Base-by-base conservation (phyloP, 2,113 vertebrate genomes). In the Pimephales promelas region DNA sequence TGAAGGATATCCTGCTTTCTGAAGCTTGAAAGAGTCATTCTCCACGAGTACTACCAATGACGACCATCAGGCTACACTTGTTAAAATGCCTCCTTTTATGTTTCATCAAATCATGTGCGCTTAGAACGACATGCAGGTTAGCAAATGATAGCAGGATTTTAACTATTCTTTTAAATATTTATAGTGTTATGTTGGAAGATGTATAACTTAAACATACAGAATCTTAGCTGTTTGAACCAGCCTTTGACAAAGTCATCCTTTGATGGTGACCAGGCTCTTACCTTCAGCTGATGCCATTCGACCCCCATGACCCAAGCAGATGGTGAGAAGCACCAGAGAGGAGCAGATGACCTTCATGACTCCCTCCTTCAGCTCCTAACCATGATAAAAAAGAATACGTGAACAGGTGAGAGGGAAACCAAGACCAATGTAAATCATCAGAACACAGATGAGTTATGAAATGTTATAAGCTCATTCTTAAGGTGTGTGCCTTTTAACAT, bases 261-360 rank as follows among this genome's bases (percentile, higher is more conserved):
- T 34, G 57, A 72, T 62, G 9, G 9, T 49, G 31, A 70, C 14
- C 14, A 66, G 62, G 9, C 22, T 66, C 92, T 92, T 77, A 95
- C 94, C 93, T 92, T 92, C 71, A 31, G 89, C 81, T 13, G 90
- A 84, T 59, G 74, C 73, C 84, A 85, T 34, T 3, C 40, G 75
- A 83, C 91, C 92, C 84, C 92, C 92, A 24, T 88, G 91, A 88
- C 89, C 87, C 1, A 91, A 87, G 87, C 86, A 83, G 86, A 93
- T 85, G 66, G 86, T 83, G 90, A 94, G 81, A 85, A 93, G 89
- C 76, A 90, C 88, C 90, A 95, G 84, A 75, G 88, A 88, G 87
- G 76, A 92, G 86, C 88, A 88, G 83, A 92, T 71, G 68, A 91
- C 86, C 92, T 91, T 91, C 94, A 95, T 95, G 91, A 84, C 92